These are phyloP conservation scores for Hyposoter dolosus DNA, from an alignment of 2,888 invertebrate species.

Conservation along the genomic window DNA sequence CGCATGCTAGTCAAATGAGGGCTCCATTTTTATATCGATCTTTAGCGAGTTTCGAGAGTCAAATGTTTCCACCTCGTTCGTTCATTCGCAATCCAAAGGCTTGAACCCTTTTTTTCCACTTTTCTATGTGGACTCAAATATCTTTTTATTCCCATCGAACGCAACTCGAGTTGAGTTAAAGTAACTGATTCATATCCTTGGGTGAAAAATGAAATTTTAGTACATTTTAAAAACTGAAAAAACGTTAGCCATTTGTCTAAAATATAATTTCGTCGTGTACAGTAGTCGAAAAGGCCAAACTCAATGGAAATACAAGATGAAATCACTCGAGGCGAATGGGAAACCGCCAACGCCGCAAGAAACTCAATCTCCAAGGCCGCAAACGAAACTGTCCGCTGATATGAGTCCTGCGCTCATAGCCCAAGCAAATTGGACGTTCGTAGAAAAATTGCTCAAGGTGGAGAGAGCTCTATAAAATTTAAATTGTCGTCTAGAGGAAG, in stretches of 20 bases:
- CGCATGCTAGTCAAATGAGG: too few relatives aligned
- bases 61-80: too few relatives aligned
- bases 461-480: neutral
- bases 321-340: conserved; percentile 82
- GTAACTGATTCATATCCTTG: neutral
- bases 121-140: too few relatives aligned
- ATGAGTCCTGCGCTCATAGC: conserved; percentile 96
- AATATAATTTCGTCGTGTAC: conserved; percentile 38
- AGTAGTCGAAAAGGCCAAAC: conserved; percentile 83
- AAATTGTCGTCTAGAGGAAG: neutral
- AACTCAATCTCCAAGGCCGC: conserved; percentile 83
- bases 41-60: too few relatives aligned
- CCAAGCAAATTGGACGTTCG: conserved; percentile 99
- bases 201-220: neutral
- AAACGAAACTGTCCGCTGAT: conserved; percentile 87
- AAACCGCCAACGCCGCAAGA: conserved; percentile 81
- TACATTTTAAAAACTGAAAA: conserved; percentile 5
- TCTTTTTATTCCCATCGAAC: too few relatives aligned
- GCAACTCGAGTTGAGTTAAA: too few relatives aligned
- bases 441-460: conserved; percentile 97
- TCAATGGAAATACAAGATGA: conserved; percentile 84
- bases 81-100: too few relatives aligned
- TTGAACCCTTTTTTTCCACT: too few relatives aligned
- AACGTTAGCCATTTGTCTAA: neutral
- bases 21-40: too few relatives aligned